Percentiles rank a stretch among this genome's conserved stretches.
These are phyloP conservation scores for Telmatochromis sp. DNA, from an alignment of 2,113 vertebrate species.

Conservation along the genomic window DNA sequence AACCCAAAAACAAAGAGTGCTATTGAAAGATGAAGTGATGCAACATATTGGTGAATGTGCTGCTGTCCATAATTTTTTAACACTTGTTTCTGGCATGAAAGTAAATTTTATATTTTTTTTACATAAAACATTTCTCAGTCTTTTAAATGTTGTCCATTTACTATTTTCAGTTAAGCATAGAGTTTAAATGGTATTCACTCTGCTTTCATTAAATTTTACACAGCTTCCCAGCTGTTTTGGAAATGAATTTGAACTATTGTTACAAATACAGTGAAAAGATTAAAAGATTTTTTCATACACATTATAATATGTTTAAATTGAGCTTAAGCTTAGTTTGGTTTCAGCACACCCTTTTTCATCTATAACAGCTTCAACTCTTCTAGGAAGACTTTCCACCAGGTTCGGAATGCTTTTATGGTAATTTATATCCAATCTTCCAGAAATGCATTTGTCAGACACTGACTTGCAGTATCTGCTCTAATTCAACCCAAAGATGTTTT, in stretches of 20 bases:
- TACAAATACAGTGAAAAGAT: neutral
- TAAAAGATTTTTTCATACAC: neutral
- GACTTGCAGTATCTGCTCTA: neutral
- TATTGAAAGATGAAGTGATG: neutral
- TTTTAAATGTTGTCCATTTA: accelerated
- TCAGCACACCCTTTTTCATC: neutral
- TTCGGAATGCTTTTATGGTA: neutral
- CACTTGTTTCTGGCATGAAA: neutral
- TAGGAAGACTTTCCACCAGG: neutral
- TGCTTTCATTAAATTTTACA: neutral
- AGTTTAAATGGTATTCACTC: neutral
- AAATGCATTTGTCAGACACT: neutral
- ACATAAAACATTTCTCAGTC: neutral
- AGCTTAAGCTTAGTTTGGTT: neutral
- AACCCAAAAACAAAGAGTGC: neutral
- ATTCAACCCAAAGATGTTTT: neutral
- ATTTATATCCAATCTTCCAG: neutral
- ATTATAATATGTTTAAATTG: neutral
- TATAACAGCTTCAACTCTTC: neutral
- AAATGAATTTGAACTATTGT: neutral
- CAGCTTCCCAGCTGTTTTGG: neutral
- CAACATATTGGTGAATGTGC: accelerated
- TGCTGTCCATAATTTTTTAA: neutral
- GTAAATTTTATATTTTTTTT: accelerated
- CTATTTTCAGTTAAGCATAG: neutral